These are phyloP conservation scores for Oasisia sp. DNA, from an alignment of 2,888 invertebrate species.

Conservation along the genomic window DNA sequence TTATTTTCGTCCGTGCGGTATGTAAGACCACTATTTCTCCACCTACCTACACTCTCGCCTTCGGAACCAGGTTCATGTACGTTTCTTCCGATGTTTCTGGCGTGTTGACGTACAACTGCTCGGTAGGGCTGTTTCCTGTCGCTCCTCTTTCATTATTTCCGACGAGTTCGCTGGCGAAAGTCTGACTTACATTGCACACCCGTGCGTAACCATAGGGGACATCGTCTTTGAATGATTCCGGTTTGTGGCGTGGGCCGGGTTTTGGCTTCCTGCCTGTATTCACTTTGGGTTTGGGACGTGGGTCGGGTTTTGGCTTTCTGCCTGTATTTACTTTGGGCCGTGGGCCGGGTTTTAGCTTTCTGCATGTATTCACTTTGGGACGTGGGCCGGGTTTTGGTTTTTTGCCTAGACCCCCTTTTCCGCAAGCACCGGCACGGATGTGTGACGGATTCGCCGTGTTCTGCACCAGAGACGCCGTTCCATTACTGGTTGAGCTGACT, in stretches of 20 bases:
- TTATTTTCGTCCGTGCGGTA: not conserved
- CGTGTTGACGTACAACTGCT: not conserved
- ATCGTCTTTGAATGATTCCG: not conserved
- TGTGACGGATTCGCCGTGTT: not conserved
- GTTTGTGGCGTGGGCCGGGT: not conserved
- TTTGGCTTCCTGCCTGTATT: too few species aligned
- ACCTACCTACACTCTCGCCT: not conserved
- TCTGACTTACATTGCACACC: not conserved
- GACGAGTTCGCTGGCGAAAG: not conserved
- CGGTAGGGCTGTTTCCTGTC: not conserved
- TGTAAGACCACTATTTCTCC: not conserved
- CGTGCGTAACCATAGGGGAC: not conserved
- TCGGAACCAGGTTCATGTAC: not conserved
- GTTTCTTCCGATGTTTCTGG: not conserved
- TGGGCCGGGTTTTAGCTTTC: not conserved
- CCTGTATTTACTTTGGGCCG: not conserved
- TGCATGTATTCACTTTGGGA: not conserved
- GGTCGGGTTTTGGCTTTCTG: not conserved
- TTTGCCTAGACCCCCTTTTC: not conserved
- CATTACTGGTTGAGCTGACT: not conserved
- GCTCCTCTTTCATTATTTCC: not conserved
- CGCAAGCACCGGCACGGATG: not conserved
- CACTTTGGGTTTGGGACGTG: too few species aligned
- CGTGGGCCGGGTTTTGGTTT: too few species aligned
- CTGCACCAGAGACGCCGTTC: not conserved